Conservation (phyloP, 2,797 vertebrate species). For the Mergus octosetaceus region DNA sequence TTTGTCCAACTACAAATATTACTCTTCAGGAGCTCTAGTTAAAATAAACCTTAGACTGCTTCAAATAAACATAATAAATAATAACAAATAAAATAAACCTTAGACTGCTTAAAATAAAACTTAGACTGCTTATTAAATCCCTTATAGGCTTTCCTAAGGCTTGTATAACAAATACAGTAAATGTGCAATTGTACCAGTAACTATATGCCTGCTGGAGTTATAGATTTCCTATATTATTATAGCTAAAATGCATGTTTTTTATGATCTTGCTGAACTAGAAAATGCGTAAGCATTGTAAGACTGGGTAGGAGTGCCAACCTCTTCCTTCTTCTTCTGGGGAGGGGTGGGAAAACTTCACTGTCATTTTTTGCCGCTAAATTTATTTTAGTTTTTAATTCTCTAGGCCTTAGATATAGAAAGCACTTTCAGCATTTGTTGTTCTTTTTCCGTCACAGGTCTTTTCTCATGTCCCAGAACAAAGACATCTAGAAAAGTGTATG, state of each 20-base stretch:
- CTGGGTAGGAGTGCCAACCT: neutral
- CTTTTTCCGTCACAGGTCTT: neutral
- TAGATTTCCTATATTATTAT: neutral
- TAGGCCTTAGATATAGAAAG: neutral
- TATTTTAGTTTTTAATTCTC: neutral
- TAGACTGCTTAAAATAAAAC: too few species aligned
- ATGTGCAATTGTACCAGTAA: neutral
- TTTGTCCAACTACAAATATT: neutral
- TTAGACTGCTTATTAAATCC: neutral
- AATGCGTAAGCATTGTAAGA: neutral
- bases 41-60: neutral
- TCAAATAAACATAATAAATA: too few species aligned
- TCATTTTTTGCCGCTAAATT: neutral
- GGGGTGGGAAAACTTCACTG: neutral
- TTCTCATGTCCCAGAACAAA: neutral
- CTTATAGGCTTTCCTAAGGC: neutral
- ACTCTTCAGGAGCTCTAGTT: neutral
- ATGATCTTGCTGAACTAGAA: neutral
- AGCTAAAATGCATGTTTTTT: neutral
- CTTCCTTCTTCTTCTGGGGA: neutral
- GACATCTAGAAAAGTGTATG: neutral
- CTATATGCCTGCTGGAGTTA: neutral
- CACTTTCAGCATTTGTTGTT: neutral
- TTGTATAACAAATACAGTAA: neutral
- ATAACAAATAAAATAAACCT: neutral